These are phyloP conservation scores for Apis cerana DNA, from an alignment of 1,140 invertebrate genomes.

Conservation along the genomic window DNA sequence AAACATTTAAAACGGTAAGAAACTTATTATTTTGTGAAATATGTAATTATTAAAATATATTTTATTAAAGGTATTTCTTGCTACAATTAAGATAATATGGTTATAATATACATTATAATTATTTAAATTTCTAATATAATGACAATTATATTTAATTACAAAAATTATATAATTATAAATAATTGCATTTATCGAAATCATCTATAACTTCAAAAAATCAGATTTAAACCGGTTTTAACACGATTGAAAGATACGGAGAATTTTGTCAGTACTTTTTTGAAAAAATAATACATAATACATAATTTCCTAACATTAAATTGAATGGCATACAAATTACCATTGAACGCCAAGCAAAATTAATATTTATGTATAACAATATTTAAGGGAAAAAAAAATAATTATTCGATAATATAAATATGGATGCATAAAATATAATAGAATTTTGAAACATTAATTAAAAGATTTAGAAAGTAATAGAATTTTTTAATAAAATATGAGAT, in stretches of 20 bases:
- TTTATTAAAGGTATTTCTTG: too few species aligned
- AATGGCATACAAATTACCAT: not conserved
- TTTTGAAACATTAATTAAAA: too few species aligned
- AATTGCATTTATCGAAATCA: not conserved
- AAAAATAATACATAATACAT: not conserved
- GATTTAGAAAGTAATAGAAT: too few species aligned
- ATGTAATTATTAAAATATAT: too few species aligned
- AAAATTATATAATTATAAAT: not conserved
- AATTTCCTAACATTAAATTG: not conserved
- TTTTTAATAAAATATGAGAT: not conserved
- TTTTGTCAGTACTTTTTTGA: not conserved
- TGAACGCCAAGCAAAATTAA: not conserved
- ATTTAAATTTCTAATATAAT: not conserved
- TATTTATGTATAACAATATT: too few species aligned
- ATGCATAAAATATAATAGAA: too few species aligned
- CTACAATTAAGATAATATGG: too few species aligned
- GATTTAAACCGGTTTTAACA: slow-evolving; percentile 7
- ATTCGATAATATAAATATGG: too few species aligned
- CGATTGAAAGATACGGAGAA: not conserved
- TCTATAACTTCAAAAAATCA: not conserved
- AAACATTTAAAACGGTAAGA: too few species aligned
- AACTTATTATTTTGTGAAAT: too few species aligned
- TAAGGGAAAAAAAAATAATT: too few species aligned
- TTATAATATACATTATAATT: too few species aligned
- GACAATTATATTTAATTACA: not conserved